phyloP scores from a whole-genome alignment of 2,888 invertebrate species.

The Drosophila robusta region DNA sequence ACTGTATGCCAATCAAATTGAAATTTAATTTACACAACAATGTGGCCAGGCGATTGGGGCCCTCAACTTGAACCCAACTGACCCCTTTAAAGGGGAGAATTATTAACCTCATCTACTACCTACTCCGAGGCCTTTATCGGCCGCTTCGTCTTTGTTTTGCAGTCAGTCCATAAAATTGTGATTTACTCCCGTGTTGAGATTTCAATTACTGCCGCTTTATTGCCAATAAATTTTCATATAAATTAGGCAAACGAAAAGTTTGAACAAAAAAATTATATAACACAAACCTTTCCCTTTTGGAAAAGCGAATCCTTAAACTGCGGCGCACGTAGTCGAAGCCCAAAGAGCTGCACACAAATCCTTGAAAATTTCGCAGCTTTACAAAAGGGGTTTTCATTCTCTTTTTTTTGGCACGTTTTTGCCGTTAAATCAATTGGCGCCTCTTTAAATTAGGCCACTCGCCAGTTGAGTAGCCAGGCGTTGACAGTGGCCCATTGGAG shows the following conservation, averaged over 20 bases:
- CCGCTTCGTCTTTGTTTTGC: conserved; percentile 31
- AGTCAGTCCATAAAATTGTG: conserved; percentile 77
- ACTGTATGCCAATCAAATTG: conserved; percentile 70
- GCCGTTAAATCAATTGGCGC: conserved; percentile 64
- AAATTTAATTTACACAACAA: conserved; percentile 78
- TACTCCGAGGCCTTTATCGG: conserved; percentile 37
- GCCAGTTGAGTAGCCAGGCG: conserved; percentile 5
- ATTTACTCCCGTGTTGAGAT: conserved; percentile 78
- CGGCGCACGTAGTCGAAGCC: conserved; percentile 48
- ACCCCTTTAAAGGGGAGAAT: conserved; percentile 63
- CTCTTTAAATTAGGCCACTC: conserved; percentile 36
- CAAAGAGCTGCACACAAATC: conserved; percentile 26
- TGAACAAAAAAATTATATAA: conserved; percentile 10
- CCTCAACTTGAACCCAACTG: conserved; percentile 45
- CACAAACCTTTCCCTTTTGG: background rate
- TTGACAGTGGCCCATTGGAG: conserved; percentile 7
- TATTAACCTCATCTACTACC: conserved; percentile 67
- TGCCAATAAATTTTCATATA: conserved; percentile 81
- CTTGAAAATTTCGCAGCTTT: conserved; percentile 16
- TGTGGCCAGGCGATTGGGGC: conserved; percentile 30
- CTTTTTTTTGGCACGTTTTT: conserved; percentile 49
- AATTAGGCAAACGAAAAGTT: conserved; percentile 74
- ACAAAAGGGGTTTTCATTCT: conserved; percentile 19
- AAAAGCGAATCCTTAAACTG: conserved; percentile 17
- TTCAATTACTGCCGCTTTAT: conserved; percentile 82